Percentiles rank a stretch among this genome's conserved stretches.
Conservation (phyloP, 2,888 invertebrate species). For the Lithophane ornitopus region DNA sequence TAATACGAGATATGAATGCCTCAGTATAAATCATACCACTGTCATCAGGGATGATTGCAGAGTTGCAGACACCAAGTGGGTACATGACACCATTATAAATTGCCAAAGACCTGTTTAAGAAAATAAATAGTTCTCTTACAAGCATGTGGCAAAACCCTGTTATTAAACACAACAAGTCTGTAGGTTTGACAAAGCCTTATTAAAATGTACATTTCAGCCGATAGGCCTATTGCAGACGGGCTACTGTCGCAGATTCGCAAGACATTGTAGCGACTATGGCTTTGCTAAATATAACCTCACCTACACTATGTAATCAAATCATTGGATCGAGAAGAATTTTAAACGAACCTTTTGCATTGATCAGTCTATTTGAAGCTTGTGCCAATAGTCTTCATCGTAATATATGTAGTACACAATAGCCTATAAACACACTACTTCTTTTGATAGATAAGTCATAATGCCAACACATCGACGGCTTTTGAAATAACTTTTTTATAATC, state of each 20-base stretch:
- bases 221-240: conserved; percentile 64
- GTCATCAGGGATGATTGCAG: conserved; percentile 48
- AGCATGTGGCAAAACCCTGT: conserved; percentile 46
- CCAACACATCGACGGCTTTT: conserved; percentile 8
- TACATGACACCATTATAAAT: conserved; percentile 46
- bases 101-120: conserved; percentile 41
- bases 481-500: conserved; percentile 6
- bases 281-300: not conserved
- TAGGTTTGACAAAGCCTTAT: conserved; percentile 71
- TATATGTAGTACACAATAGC: too few relatives aligned
- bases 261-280: not conserved
- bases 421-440: not conserved
- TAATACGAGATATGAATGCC: conserved; percentile 17
- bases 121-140: conserved; percentile 54
- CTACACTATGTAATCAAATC: not conserved
- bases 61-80: conserved; percentile 36
- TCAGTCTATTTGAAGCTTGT: not conserved
- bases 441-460: conserved; percentile 4
- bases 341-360: conserved; percentile 3
- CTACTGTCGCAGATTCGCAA: conserved; percentile 15
- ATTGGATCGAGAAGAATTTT: conserved; percentile 7
- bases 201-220: conserved; percentile 69
- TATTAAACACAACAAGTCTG: conserved; percentile 64
- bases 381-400: not conserved
- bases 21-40: conserved; percentile 33